phyloP scores from a whole-genome alignment of 2,113 vertebrate species.

The Probosciger aterrimus region DNA sequence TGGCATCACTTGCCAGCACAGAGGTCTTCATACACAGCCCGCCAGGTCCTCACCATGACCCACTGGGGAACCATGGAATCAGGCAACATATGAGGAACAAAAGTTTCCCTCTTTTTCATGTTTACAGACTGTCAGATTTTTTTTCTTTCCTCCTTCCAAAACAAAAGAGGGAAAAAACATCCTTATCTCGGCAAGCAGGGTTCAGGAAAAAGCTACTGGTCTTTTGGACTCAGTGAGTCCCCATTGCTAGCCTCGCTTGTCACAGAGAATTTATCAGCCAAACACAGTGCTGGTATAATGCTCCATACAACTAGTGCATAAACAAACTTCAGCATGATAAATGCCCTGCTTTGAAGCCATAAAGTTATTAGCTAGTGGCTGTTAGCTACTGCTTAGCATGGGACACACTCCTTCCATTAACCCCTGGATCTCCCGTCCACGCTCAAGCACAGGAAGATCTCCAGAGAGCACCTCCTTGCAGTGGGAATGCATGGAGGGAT shows the following conservation, averaged over 20 bases:
- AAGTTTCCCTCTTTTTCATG: neutral
- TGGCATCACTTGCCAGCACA: neutral
- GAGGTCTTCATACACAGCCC: neutral
- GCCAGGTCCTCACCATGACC: neutral
- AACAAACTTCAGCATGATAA: slow-evolving; percentile 89
- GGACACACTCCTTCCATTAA: slow-evolving; percentile 55
- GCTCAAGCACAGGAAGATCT: neutral
- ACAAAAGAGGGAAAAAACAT: slow-evolving; percentile 55
- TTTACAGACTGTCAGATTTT: neutral
- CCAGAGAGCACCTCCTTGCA: neutral
- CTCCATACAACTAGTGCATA: slow-evolving; percentile 81
- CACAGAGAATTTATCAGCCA: slow-evolving; percentile 78
- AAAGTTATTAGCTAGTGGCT: slow-evolving; percentile 83
- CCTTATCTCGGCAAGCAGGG: slow-evolving; percentile 62
- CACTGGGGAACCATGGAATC: rapidly evolving
- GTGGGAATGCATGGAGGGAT: neutral
- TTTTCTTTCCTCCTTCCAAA: neutral
- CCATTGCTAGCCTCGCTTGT: slow-evolving; percentile 57
- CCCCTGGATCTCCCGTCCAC: neutral
- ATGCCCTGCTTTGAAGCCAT: slow-evolving; percentile 83
- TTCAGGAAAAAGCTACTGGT: slow-evolving; percentile 72
- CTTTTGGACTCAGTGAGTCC: slow-evolving; percentile 63
- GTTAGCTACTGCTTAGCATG: slow-evolving; percentile 71
- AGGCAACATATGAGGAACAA: neutral
- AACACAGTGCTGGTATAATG: slow-evolving; percentile 77